A percentile compares a stretch with the other conserved stretches of the same genome.
phyloP scores from a whole-genome alignment of 2,888 invertebrate species.

The Euplexia lucipara region DNA sequence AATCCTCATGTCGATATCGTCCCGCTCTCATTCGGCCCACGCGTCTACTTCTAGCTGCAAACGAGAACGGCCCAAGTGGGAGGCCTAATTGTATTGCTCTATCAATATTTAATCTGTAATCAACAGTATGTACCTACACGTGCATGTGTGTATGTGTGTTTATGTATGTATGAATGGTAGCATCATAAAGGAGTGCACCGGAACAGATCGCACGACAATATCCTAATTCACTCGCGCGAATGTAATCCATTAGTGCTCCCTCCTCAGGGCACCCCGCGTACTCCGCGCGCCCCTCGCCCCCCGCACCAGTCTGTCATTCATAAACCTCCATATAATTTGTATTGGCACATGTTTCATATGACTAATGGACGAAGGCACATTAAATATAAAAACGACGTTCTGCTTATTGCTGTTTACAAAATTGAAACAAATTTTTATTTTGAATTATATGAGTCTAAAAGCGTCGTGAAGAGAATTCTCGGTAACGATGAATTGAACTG shows the following conservation, averaged over 20 bases:
- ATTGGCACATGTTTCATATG: slow-evolving; percentile 91
- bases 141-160: slow-evolving; percentile 63
- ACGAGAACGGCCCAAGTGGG: slow-evolving; percentile 36
- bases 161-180: slow-evolving; percentile 74
- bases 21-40: slow-evolving; percentile 28
- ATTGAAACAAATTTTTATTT: slow-evolving; percentile 65
- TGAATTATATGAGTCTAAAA: slow-evolving; percentile 53
- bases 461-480: slow-evolving; percentile 43
- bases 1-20: slow-evolving; percentile 35
- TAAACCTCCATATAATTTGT: slow-evolving; percentile 90
- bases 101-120: slow-evolving; percentile 77
- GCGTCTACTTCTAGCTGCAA: slow-evolving; percentile 28
- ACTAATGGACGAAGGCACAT: slow-evolving; percentile 87
- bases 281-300: slow-evolving; percentile 49
- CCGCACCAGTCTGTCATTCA: slow-evolving; percentile 87
- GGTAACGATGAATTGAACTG: slow-evolving; percentile 36
- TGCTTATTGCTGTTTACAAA: slow-evolving; percentile 78
- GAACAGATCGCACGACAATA: slow-evolving; percentile 90
- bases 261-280: slow-evolving; percentile 64
- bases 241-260: slow-evolving; percentile 90
- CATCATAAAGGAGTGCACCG: slow-evolving; percentile 87
- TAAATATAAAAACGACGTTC: slow-evolving; percentile 83
- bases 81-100: slow-evolving; percentile 63
- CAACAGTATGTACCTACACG: slow-evolving; percentile 64
- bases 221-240: slow-evolving; percentile 90